phyloP scores from a whole-genome alignment of 2,888 invertebrate genomes.

The Melinaea marsaeus region DNA sequence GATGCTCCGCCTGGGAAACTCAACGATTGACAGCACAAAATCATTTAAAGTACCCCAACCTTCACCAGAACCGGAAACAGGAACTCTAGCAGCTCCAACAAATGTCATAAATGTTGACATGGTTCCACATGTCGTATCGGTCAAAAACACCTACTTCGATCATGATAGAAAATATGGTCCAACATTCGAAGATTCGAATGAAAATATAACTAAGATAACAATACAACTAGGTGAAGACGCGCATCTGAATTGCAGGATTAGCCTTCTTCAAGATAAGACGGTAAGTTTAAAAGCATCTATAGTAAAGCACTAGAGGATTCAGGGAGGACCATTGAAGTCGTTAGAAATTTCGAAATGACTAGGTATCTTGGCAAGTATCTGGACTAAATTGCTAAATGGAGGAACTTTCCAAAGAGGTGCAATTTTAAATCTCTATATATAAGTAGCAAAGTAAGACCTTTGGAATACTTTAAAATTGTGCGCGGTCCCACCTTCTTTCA shows the following conservation, averaged over 20 bases:
- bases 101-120: constrained; percentile 44
- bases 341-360: constrained; percentile 7
- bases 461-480: constrained; percentile 6
- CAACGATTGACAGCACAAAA: constrained; percentile 73
- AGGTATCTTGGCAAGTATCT: constrained; percentile 5
- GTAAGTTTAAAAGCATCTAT: constrained; percentile 62
- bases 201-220: constrained; percentile 83
- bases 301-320: neutral
- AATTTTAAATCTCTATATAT: constrained; percentile 7
- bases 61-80: constrained; percentile 41
- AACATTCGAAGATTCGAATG: constrained; percentile 80
- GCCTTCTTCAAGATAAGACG: constrained; percentile 85
- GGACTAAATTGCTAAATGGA: constrained; percentile 7
- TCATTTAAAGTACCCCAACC: constrained; percentile 71
- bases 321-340: neutral
- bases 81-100: constrained; percentile 28
- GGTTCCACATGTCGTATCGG: constrained; percentile 62
- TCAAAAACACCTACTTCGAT: constrained; percentile 68
- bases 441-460: constrained; percentile 3
- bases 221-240: constrained; percentile 85
- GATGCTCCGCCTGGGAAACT: constrained; percentile 71
- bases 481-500: constrained; percentile 6
- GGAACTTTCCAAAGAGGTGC: constrained; percentile 5
- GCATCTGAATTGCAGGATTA: constrained; percentile 85
- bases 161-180: constrained; percentile 82